Conservation (phyloP, 2,888 invertebrate species). For the Acanthoscelides obtectus region DNA sequence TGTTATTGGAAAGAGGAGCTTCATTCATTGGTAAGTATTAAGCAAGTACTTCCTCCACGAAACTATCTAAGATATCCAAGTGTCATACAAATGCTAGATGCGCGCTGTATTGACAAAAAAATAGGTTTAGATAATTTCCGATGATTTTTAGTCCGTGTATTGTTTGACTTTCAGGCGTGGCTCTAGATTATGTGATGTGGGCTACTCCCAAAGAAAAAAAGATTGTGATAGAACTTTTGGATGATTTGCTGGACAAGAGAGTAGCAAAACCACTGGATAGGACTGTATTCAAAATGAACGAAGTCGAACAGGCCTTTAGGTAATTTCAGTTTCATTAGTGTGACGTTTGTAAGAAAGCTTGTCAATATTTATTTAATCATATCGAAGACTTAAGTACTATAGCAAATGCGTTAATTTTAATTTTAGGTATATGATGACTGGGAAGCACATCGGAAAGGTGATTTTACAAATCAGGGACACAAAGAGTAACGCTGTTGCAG, state of each 20-base stretch:
- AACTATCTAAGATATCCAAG: no score
- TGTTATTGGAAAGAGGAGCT: slow-evolving; percentile 64
- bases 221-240: slow-evolving; percentile 4
- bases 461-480: slow-evolving; percentile 44
- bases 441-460: slow-evolving; percentile 79
- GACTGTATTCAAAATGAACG: slow-evolving; percentile 59
- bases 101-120: no score
- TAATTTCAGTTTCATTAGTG: slow-evolving; percentile 31
- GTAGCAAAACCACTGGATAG: slow-evolving; percentile 64
- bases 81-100: no score
- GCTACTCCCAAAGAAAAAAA: background rate
- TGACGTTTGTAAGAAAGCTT: background rate
- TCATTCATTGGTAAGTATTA: slow-evolving; percentile 76
- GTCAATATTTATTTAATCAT: background rate
- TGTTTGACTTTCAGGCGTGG: background rate
- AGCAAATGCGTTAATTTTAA: background rate
- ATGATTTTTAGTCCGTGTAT: no score
- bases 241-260: slow-evolving; percentile 42
- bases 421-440: slow-evolving; percentile 54
- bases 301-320: slow-evolving; percentile 67
- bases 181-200: background rate
- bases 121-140: no score
- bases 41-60: no score
- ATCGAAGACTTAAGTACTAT: background rate
- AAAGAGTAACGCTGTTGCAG: slow-evolving; percentile 28